These are phyloP conservation scores for Andrena minutula DNA, from an alignment of 2,888 invertebrate species.

Conservation along the genomic window DNA sequence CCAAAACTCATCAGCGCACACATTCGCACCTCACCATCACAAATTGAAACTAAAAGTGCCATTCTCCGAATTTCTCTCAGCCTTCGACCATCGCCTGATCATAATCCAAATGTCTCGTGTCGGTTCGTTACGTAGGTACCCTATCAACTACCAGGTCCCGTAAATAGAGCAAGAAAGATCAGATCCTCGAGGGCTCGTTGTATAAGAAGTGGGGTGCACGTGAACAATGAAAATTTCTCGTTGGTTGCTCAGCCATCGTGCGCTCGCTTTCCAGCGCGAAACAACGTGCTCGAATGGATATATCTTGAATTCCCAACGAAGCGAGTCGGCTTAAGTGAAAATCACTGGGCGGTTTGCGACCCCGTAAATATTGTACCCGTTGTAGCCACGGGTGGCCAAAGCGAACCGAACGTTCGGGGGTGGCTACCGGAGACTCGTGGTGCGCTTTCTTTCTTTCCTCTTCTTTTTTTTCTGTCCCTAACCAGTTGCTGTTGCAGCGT, in stretches of 20 bases:
- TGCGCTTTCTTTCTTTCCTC: neutral
- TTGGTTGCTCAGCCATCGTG: conserved; percentile 9
- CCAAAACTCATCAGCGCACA: too few relatives aligned
- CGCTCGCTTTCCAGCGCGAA: conserved; percentile 50
- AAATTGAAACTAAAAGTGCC: too few relatives aligned
- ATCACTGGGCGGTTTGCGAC: conserved; percentile 72
- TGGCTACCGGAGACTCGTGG: conserved; percentile 35
- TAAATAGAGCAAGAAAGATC: conserved; percentile 17
- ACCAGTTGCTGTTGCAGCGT: conserved; percentile 61
- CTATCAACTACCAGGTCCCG: conserved; percentile 34
- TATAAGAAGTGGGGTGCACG: conserved; percentile 3
- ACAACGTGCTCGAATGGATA: conserved; percentile 56
- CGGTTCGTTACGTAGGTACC: conserved; percentile 60
- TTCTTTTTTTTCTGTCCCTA: conserved; percentile 40
- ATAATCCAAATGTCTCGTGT: conserved; percentile 51
- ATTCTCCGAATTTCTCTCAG: too few relatives aligned
- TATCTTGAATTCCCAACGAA: conserved; percentile 67
- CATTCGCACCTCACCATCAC: too few relatives aligned
- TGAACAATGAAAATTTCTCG: conserved; percentile 41
- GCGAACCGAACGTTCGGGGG: conserved; percentile 47
- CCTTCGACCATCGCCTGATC: too few relatives aligned
- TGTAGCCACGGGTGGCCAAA: conserved; percentile 70
- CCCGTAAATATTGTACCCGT: conserved; percentile 78
- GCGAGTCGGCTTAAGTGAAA: conserved; percentile 68
- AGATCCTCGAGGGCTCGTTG: neutral